Evolutionary conservation across 2,888 invertebrate genomes (phyloP), one percentile per base, ranked within the genome.

Genomic region (Cremastinae sp.): DNA sequence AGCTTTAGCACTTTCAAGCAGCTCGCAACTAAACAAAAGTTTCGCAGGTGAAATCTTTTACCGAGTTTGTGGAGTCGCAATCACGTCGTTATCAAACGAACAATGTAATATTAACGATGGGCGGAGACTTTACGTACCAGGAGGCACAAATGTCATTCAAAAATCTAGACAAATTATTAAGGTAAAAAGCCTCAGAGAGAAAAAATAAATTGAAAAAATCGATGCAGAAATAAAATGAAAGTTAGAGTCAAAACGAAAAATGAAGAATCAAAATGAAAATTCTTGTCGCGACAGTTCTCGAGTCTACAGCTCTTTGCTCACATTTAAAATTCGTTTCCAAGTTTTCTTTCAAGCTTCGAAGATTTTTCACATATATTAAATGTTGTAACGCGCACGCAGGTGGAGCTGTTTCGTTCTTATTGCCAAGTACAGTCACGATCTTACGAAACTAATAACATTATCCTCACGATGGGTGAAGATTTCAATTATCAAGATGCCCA

Each of bases 391-490:
- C 76, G 82, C 58, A 53, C 47, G 36, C 89, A 94, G 94, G 92
- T 94, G 14, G 87, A 91, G 54, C 84, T 88, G 18, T 94, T 95
- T 85, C 82, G 94, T 76, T 86, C 89, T 0, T 92, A 92, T 83
- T 90, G 92, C 20, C 83, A 88, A 38, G 91, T 91, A 54, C 92
- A 94, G 89, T 90, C 92, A 0, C 80, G 84, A 38, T 86, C 84
- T 0, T 95, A 94, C 87, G 84, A 85, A 74, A 94, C 95, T 0
- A 93, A 94, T 78, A 95, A 97, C 86, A 91, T 97, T n/a, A 92
- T 97, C 81, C 91, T 97, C 61, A 96, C 97, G 0, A 97, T 97
- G 97, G 98, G 98, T 0, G 95, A 96, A 81, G 98, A 98, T 90
- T 98, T 98, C 88, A 93, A 95, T 83, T 98, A 96, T 87, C 95